These are phyloP conservation scores for Sarcophaga peregrina DNA, from an alignment of 1,140 invertebrate genomes.

Conservation along the genomic window DNA sequence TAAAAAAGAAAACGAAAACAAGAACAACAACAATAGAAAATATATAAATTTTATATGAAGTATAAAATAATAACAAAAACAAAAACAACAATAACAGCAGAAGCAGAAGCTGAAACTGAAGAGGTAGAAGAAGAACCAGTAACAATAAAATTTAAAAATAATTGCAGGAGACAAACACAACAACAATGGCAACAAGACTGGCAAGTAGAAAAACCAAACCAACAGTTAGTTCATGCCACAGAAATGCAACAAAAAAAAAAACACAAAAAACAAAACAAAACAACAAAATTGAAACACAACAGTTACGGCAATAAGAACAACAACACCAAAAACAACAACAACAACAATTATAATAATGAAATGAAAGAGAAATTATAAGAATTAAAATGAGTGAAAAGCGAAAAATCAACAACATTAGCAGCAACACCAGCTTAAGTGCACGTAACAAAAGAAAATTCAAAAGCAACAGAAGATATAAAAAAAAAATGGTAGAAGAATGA, in stretches of 20 bases:
- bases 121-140: not conserved
- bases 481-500: too few relatives aligned
- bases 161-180: slow-evolving; percentile 29
- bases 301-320: not conserved
- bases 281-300: too few relatives aligned
- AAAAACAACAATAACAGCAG: not conserved
- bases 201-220: slow-evolving; percentile 20
- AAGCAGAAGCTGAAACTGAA: not conserved
- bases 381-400: slow-evolving; percentile 38
- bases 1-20: not conserved
- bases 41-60: too few relatives aligned
- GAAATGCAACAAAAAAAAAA: slow-evolving; percentile 2
- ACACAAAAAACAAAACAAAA: slow-evolving; percentile 1
- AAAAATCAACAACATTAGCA: slow-evolving; percentile 40
- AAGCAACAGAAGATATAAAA: not conserved
- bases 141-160: slow-evolving; percentile 40
- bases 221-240: not conserved
- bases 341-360: not conserved
- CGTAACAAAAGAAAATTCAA: slow-evolving; percentile 26
- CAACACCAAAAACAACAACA: slow-evolving; percentile 21
- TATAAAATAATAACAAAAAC: not conserved
- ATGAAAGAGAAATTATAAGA: slow-evolving; percentile 35
- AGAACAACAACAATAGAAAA: not conserved
- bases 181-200: not conserved
- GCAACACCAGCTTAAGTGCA: slow-evolving; percentile 19